Base-by-base conservation (phyloP, 2,797 vertebrate species). In the Sebastes paucispinis region DNA sequence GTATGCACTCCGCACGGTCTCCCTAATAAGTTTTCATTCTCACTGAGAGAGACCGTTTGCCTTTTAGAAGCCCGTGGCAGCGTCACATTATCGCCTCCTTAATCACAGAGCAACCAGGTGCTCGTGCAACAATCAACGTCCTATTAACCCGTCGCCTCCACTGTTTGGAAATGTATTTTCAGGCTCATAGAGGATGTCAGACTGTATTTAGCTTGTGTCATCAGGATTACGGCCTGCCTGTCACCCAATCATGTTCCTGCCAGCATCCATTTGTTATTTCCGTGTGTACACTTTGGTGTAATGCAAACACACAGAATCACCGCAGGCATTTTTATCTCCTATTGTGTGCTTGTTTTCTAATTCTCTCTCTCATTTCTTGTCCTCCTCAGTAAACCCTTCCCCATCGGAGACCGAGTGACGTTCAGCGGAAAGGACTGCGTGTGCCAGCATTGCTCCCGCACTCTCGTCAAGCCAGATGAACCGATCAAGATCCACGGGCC, bases 401-500 rank as follows among this genome's bases (percentile, higher is more conserved):
- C 98, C 57, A 99, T 99, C 0, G 98, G 98, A 92, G 98, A 99
- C 95, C 96, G 98, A 94, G 98, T 99, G 73, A 99, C 98, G 0
- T 99, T 99, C 96, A 98, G 98, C 3, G 98, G 98, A 68, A 99
- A 99, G 93, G 97, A 98, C 87, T 99, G 98, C 0, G 97, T 99
- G 73, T 99, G 98, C 94, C 98, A 99, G 88, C 98, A 97, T 47
- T 99, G 98, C 92, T 99, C 98, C 70, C 96, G 96, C 82, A 94
- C 96, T 58, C 96, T 99, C 89, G 95, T 96, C 94, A 94, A 94
- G 90, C 92, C 96, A 92, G 96, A 96, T 87, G 97, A 99, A 86
- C 98, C 98, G 60, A 98, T 99, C 96, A 99, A 98, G 96, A 98
- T 99, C 94, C 98, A 97, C 0, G 98, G 98, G 83, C 97, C 98